A percentile compares a stretch with the other conserved stretches of the same genome.
These are phyloP conservation scores for Formicarius rufipectus DNA, from an alignment of 2,113 vertebrate species.

Conservation along the genomic window DNA sequence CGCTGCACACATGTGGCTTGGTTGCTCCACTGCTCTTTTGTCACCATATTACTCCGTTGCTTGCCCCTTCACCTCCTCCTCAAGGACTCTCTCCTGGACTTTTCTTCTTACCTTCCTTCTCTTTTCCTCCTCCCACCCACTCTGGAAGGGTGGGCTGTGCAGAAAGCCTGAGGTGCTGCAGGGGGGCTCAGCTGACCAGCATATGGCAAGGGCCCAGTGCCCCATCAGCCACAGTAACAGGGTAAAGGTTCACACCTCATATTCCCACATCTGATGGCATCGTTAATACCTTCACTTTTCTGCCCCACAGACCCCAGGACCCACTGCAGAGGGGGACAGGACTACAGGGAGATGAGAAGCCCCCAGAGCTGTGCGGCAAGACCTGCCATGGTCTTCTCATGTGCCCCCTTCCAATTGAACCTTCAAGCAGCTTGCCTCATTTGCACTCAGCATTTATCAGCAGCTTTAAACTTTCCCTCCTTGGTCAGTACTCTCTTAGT, in stretches of 20 bases:
- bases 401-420: accelerated
- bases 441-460: background rate
- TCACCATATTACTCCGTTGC: background rate
- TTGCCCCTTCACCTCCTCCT: background rate
- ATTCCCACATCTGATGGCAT: background rate
- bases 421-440: background rate
- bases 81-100: background rate
- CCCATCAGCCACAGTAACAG: accelerated
- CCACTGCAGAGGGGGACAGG: background rate
- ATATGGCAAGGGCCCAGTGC: accelerated
- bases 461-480: background rate
- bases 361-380: background rate
- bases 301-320: background rate
- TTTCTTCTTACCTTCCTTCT: background rate
- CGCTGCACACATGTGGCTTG: accelerated
- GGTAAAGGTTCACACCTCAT: background rate
- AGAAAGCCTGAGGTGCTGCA: background rate
- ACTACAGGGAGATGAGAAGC: background rate
- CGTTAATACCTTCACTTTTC: background rate
- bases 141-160: background rate
- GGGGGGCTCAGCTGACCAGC: accelerated
- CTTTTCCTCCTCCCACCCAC: background rate
- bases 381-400: background rate
- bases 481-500: background rate
- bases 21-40: accelerated